Evolutionary conservation across 2,888 invertebrate genomes (phyloP).

Genomic region (Bedellia somnulentella): DNA sequence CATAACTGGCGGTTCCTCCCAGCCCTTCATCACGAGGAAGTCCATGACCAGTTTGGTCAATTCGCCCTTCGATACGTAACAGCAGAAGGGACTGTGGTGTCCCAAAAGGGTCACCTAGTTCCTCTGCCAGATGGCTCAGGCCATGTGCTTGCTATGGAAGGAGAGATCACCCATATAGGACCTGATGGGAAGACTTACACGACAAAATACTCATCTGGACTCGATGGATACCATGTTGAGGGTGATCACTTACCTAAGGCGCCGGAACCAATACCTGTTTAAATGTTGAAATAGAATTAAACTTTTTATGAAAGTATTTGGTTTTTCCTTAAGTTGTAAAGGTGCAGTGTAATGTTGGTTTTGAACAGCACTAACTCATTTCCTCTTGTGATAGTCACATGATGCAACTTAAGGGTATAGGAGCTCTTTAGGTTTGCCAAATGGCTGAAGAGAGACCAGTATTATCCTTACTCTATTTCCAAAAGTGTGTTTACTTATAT

Average conservation of each 20-base stretch:
- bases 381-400: too few species aligned
- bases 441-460: too few species aligned
- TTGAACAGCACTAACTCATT: too few species aligned
- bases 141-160: conserved; percentile 20
- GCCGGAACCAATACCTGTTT: conserved; percentile 7
- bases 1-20: conserved; percentile 14
- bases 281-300: too few species aligned
- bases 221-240: conserved; percentile 17
- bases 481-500: too few species aligned
- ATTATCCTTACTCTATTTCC: too few species aligned
- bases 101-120: conserved; percentile 20
- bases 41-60: conserved; percentile 24
- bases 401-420: too few species aligned
- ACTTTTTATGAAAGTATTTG: too few species aligned
- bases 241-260: conserved; percentile 15
- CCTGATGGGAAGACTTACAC: conserved; percentile 18
- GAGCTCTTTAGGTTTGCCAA: too few species aligned
- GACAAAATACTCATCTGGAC: conserved; percentile 18
- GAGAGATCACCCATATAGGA: conserved; percentile 19
- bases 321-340: too few species aligned
- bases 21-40: conserved; percentile 22
- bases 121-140: conserved; percentile 17
- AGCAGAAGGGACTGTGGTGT: conserved; percentile 23
- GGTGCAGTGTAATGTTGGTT: too few species aligned
- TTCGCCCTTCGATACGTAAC: conserved; percentile 24